Conservation (phyloP, 2,797 vertebrate genomes). For the Tiaroga cobitis region DNA sequence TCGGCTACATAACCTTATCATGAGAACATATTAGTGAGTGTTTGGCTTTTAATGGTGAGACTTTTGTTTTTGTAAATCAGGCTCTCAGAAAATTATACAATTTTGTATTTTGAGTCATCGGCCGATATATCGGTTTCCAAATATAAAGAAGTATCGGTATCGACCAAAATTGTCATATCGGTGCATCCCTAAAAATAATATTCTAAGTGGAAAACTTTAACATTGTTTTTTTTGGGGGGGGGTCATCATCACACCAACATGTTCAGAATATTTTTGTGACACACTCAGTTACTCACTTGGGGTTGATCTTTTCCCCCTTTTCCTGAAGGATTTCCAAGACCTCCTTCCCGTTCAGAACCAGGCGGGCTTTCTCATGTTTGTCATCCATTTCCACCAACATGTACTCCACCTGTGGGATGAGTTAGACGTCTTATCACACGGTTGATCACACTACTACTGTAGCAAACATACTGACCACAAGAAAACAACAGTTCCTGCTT, state of each 20-base stretch:
- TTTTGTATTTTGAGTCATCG: too few species aligned
- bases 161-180: too few species aligned
- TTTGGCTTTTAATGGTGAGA: too few species aligned
- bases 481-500: too few species aligned
- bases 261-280: not conserved
- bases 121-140: too few species aligned
- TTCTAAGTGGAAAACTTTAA: not conserved
- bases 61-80: too few species aligned
- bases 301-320: conserved; percentile 91
- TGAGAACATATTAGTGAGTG: too few species aligned
- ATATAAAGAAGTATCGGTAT: too few species aligned
- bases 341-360: conserved; percentile 83
- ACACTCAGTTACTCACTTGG: conserved; percentile 85
- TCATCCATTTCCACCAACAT: conserved; percentile 94
- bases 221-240: not conserved
- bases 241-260: too few species aligned
- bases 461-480: too few species aligned
- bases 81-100: too few species aligned
- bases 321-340: conserved; percentile 92
- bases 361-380: conserved; percentile 86
- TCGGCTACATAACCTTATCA: too few species aligned
- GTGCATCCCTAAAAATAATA: not conserved
- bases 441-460: not conserved
- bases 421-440: conserved; percentile 7
- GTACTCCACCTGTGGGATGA: conserved; percentile 89